Evolutionary conservation across 2,797 vertebrate genomes (phyloP), one percentile per base, ranked within the genome.

Genomic region (Poecile montanus): DNA sequence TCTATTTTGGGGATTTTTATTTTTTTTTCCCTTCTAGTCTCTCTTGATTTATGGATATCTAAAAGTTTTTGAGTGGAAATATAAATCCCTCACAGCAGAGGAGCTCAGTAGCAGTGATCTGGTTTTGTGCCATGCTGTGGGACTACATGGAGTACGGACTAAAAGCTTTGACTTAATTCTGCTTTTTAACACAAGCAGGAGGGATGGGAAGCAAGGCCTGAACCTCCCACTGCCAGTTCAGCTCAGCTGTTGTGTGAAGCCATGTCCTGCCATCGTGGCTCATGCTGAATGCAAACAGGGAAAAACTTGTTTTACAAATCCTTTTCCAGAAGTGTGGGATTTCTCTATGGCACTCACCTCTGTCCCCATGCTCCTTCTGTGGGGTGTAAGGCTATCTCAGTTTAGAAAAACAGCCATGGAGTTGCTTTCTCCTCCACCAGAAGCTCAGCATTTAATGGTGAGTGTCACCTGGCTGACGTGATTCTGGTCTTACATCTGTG

Each of bases 31-130:
- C 4, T 72, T 53, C 44, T 34, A 45, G 7, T 18, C 16, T 75
- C 44, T 87, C 47, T 88, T 91, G 91, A 92, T 92, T 95, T 89
- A 91, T 51, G 68, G 34, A 68, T 88, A 61, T 42, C 65, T 71
- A 36, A 11, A 91, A 75, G 38, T 77, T 89, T 89, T 68, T 79
- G 78, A 87, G 71, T 92, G 42, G 54, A 54, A 88, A 30, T 83
- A 61, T 23, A 89, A 89, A 88, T 61, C 45, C 81, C 72, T 34
- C 47, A 17, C 47, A 65, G 86, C 32, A 57, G 34, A 91, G 16
- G 36, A 77, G 61, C 68, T 92, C 68, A 29, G 65, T 18, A 71
- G 50, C n/a, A 65, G 38, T 16, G 50, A 85, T 50, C 65, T 83
- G 53, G 12, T 73, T 87, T 89, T 91, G 26, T 73, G 88, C 47